phyloP scores from a whole-genome alignment of 2,888 invertebrate genomes.

The Aphrophora alni region DNA sequence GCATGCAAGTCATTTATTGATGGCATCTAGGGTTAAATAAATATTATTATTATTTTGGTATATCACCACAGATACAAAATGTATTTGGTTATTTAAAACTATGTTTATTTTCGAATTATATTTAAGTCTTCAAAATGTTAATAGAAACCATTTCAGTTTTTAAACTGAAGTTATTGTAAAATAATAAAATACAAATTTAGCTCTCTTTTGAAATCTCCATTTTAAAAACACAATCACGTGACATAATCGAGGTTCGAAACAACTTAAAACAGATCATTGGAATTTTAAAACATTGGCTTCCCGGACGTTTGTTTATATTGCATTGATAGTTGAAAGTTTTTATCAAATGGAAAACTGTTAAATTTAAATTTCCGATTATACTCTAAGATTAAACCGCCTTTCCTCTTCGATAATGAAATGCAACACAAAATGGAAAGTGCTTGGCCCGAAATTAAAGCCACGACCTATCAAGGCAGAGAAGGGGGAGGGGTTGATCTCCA shows the following conservation, averaged over 20 bases:
- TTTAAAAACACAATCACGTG: too few relatives aligned
- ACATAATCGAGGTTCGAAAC: not conserved
- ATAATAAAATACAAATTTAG: too few relatives aligned
- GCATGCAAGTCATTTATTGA: too few relatives aligned
- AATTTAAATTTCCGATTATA: not conserved
- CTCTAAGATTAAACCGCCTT: not conserved
- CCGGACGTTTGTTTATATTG: not conserved
- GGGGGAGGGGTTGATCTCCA: not conserved
- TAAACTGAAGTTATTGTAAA: too few relatives aligned
- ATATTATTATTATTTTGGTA: too few relatives aligned
- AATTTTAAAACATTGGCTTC: not conserved
- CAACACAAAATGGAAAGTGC: slow-evolving; percentile 9
- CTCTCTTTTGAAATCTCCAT: too few relatives aligned
- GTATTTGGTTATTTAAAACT: too few relatives aligned
- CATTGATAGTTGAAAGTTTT: not conserved
- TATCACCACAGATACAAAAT: too few relatives aligned
- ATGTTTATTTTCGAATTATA: too few relatives aligned
- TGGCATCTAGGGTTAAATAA: too few relatives aligned
- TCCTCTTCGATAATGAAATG: not conserved
- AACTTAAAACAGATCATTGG: not conserved
- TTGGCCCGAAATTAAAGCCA: not conserved
- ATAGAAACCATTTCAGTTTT: too few relatives aligned
- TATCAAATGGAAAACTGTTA: not conserved
- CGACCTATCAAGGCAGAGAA: not conserved
- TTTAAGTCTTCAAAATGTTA: too few relatives aligned